Base-by-base conservation (phyloP, 2,113 vertebrate genomes). In the Perognathus longimembris region DNA sequence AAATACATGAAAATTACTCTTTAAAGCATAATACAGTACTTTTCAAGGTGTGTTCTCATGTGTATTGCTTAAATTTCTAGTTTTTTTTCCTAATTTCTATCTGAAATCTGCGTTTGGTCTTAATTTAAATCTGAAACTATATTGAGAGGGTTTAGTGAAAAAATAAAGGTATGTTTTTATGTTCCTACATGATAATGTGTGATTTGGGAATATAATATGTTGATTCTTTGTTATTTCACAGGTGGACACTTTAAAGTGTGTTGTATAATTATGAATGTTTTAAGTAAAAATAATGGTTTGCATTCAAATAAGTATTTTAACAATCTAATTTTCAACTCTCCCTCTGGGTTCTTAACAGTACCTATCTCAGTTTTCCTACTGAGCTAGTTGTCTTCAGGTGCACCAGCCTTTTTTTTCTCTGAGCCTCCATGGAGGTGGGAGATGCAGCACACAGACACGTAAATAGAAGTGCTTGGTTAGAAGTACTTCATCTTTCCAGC, bases 41-140 rank as follows among this genome's bases (percentile, higher is more conserved):
- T 89, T 50, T 69, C 63, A 45, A 8, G 59, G 12, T 93, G 26
- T 86, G 64, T 70, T 57, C 57, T 59, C 7, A 11, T 12, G 18
- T 64, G 6, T 18, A 11, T 38, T 12, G 30, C 61, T 64, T 75
- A 17, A 7, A 50, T 91, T 88, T 91, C 90, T 67, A 84, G 11
- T 86, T 10, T 90, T 26, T 78, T 81, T 81, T 85, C 40, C 78
- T 70, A 54, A 89, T 42, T 90, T 90, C 54, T 75, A 17, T 50
- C 42, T 69, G n/a, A 50, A 92, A 81, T 57, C 45, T n/a, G 67
- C 82, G 42, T 61, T 71, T 88, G 67, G 5, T 86, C 76, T 96
- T 28, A 79, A 54, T 70, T 76, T 92, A 34, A 91, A 73, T 69
- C 85, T 90, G 78, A 95, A 91, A 61, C 59, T 59, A 1, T 26